Evolutionary conservation across 2,888 invertebrate species (phyloP).

Genomic region (Drosophila parthenogenetica): DNA sequence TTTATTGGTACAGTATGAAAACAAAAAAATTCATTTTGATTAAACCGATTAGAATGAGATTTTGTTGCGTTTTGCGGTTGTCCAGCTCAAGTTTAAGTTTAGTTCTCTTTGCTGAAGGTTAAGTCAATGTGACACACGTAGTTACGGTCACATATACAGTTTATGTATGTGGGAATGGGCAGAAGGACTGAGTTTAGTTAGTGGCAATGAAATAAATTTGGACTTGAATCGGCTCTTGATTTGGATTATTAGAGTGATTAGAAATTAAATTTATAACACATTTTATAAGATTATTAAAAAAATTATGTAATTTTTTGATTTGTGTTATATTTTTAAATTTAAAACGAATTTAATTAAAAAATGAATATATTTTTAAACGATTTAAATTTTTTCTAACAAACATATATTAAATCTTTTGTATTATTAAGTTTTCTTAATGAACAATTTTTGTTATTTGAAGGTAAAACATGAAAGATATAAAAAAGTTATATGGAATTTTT

Average conservation of each 20-base stretch:
- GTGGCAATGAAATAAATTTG: neutral
- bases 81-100: constrained; percentile 30
- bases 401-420: no score
- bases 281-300: no score
- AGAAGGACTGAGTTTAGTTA: neutral
- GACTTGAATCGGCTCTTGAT: neutral
- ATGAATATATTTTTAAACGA: no score
- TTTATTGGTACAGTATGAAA: constrained; percentile 30
- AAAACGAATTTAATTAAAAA: no score
- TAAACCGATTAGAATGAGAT: constrained; percentile 44
- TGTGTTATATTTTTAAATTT: no score
- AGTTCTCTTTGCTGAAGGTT: constrained; percentile 8
- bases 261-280: no score
- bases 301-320: no score
- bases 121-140: constrained; percentile 8
- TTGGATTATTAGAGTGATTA: neutral
- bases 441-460: no score
- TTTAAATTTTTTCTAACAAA: no score
- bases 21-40: constrained; percentile 39
- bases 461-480: no score
- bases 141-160: neutral
- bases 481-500: no score
- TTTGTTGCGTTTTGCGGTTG: constrained; percentile 60
- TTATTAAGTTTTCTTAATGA: no score
- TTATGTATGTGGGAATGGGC: constrained; percentile 3